Evolutionary conservation across 2,888 invertebrate genomes (phyloP).

Genomic region (Cyclophora albipunctata): DNA sequence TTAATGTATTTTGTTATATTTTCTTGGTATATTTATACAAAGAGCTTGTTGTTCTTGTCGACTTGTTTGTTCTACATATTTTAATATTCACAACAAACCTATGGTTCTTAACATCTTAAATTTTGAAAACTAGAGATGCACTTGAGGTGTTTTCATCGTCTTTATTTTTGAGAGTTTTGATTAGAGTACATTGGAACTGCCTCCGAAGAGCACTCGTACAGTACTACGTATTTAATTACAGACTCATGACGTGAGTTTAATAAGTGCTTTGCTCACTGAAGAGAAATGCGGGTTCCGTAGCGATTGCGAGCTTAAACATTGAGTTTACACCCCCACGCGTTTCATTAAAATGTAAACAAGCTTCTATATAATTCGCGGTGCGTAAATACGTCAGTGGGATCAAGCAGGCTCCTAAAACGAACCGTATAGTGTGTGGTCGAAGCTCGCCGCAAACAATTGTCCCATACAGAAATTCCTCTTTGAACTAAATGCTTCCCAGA

Average conservation of each 20-base stretch:
- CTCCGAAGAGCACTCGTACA: neutral
- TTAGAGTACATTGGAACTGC: too few species aligned
- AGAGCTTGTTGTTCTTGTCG: too few species aligned
- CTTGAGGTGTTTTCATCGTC: too few species aligned
- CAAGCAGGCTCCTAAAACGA: constrained; percentile 7
- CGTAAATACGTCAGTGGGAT: constrained; percentile 47
- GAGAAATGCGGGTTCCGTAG: constrained; percentile 28
- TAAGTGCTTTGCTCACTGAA: constrained; percentile 22
- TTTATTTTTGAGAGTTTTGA: too few species aligned
- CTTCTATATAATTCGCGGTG: constrained; percentile 45
- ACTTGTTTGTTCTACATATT: too few species aligned
- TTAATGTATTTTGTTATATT: too few species aligned
- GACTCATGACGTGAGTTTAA: constrained; percentile 28
- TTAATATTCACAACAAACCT: too few species aligned
- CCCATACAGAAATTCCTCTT: constrained; percentile 26
- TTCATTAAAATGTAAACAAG: constrained; percentile 66
- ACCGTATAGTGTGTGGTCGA: constrained; percentile 46
- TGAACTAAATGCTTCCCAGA: neutral
- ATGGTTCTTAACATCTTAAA: too few species aligned
- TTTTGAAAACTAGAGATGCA: too few species aligned
- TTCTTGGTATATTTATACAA: too few species aligned
- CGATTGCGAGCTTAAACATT: constrained; percentile 40
- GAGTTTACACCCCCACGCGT: constrained; percentile 45
- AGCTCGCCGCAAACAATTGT: constrained; percentile 44
- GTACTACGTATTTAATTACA: constrained; percentile 28